Percentiles rank a stretch among this genome's conserved stretches.
Conservation (phyloP, 1,140 invertebrate species). For the Drosophila sturtevanti region DNA sequence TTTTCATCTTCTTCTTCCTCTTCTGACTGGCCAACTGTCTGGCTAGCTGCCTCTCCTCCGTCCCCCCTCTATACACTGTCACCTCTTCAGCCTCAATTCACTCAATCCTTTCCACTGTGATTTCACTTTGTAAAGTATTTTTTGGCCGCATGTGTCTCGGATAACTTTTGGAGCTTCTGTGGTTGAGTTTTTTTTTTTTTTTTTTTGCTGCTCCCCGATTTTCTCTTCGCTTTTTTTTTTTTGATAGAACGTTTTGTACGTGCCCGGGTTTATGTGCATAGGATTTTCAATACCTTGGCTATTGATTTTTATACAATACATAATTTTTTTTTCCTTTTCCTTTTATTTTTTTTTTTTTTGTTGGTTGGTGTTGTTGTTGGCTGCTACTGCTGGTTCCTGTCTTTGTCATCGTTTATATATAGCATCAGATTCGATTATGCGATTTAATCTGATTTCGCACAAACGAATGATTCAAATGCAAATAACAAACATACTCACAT, state of each 20-base stretch:
- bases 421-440: conserved; percentile 78
- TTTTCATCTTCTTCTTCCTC: background rate
- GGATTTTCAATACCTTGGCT: conserved; percentile 75
- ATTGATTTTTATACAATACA: conserved; percentile 80
- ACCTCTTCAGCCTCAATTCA: conserved; percentile 22
- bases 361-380: conserved; percentile 56
- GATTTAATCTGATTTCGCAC: conserved; percentile 81
- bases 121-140: conserved; percentile 80
- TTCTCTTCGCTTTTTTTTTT: conserved; percentile 42
- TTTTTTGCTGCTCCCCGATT: conserved; percentile 4
- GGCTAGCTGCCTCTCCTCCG: background rate
- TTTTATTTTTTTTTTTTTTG: conserved; percentile 49
- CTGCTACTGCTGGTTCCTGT: conserved; percentile 60
- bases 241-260: conserved; percentile 70
- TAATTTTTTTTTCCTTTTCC: conserved; percentile 50
- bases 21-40: background rate
- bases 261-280: conserved; percentile 75
- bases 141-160: conserved; percentile 71
- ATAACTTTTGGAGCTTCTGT: conserved; percentile 68
- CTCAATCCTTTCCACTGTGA: conserved; percentile 37
- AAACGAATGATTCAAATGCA: conserved; percentile 82
- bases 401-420: conserved; percentile 77
- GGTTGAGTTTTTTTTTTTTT: conserved; percentile 38
- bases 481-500: conserved; percentile 50
- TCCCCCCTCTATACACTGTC: background rate